phyloP scores from a whole-genome alignment of 2,797 vertebrate genomes.

The Acanthurus tractus region DNA sequence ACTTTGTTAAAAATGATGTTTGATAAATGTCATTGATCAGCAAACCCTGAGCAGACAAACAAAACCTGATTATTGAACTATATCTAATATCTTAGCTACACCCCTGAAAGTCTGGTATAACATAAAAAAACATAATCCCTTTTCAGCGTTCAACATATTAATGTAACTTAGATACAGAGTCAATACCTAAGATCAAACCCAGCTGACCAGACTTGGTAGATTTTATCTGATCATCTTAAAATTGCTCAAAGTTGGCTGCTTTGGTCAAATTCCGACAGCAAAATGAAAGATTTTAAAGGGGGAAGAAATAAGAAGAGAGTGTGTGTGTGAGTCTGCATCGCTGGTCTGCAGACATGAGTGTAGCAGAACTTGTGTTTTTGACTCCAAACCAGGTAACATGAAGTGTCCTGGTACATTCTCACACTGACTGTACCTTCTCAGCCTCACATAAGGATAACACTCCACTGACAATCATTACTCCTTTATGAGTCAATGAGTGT shows the following conservation, averaged over 20 bases:
- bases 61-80: not conserved
- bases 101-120: not conserved
- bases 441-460: constrained; percentile 34
- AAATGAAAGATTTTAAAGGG: not conserved
- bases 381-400: constrained; percentile 19
- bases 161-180: too few relatives aligned
- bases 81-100: not conserved
- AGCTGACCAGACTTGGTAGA: not conserved
- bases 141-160: too few relatives aligned
- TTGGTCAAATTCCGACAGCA: constrained; percentile 8
- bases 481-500: constrained; percentile 63
- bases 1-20: too few relatives aligned
- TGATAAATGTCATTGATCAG: too few relatives aligned
- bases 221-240: constrained; percentile 1
- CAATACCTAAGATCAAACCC: constrained; percentile 3
- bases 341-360: constrained; percentile 23
- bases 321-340: not conserved
- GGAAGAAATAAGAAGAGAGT: not conserved
- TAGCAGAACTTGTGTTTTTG: constrained; percentile 9
- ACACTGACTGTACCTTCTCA: constrained; percentile 33
- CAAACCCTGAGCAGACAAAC: too few relatives aligned
- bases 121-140: not conserved
- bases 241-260: not conserved
- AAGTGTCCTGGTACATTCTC: constrained; percentile 24
- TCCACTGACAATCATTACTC: constrained; percentile 74